These are phyloP conservation scores for Mesocricetus auratus DNA, from an alignment of 2,113 vertebrate genomes.

Conservation along the genomic window DNA sequence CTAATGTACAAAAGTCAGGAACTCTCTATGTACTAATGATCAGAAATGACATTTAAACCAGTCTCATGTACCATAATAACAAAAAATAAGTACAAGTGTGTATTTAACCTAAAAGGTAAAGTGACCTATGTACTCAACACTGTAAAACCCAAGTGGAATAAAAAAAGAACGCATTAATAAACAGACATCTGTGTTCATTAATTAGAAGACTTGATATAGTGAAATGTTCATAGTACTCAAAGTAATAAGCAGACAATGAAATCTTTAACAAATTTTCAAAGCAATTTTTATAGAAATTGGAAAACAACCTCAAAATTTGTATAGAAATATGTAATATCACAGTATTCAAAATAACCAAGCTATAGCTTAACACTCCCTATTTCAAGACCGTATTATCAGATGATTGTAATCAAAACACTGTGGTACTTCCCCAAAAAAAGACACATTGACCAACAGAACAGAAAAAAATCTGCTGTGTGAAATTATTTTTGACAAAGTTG, in stretches of 20 bases:
- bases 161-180: background rate
- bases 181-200: background rate
- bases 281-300: background rate
- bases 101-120: background rate
- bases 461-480: background rate
- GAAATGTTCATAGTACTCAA: background rate
- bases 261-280: background rate
- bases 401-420: background rate
- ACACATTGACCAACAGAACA: background rate
- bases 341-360: background rate
- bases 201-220: background rate
- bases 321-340: background rate
- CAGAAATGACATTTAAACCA: background rate
- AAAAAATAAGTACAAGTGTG: background rate
- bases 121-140: background rate
- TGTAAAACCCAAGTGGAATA: background rate
- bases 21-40: background rate
- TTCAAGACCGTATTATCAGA: background rate
- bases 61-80: background rate
- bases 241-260: background rate
- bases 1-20: background rate
- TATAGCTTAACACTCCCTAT: background rate
- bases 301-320: background rate
- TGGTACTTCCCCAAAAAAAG: background rate
- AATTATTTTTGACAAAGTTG: background rate